Evolutionary conservation across 2,113 vertebrate species (phyloP).

Genomic region (Argyrosomus japonicus): DNA sequence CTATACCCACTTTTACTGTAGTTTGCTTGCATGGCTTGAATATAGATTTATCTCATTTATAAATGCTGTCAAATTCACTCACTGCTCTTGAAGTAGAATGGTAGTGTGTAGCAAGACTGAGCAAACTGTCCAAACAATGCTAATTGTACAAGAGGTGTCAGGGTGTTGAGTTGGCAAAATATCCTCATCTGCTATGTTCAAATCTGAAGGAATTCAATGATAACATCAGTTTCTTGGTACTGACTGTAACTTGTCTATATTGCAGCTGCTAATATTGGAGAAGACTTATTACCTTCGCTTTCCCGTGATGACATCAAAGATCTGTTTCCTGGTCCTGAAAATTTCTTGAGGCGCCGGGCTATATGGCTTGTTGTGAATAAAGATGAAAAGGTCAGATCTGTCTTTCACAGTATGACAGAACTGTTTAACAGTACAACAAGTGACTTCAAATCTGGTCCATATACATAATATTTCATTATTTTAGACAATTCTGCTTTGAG

Average conservation of each 20-base stretch:
- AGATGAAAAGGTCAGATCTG: constrained; percentile 26
- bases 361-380: constrained; percentile 46
- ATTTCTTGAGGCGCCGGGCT: constrained; percentile 20
- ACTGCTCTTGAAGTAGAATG: too few species aligned
- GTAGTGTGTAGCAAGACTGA: too few species aligned
- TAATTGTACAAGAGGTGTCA: too few species aligned
- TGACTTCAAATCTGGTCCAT: not conserved
- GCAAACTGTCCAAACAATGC: too few species aligned
- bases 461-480: not conserved
- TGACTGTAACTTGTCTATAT: not conserved
- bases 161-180: too few species aligned
- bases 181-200: too few species aligned
- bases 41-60: too few species aligned
- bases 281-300: constrained; percentile 13
- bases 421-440: not conserved
- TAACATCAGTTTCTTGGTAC: too few species aligned
- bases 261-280: constrained; percentile 43
- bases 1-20: too few species aligned
- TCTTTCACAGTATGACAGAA: not conserved
- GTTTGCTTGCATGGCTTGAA: too few species aligned
- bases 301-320: constrained; percentile 48
- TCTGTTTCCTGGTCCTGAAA: constrained; percentile 48
- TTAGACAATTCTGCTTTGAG: constrained; percentile 2
- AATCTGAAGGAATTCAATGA: too few species aligned
- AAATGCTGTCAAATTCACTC: too few species aligned